These are phyloP conservation scores for Carduelis carduelis DNA, from an alignment of 2,797 vertebrate genomes.

Conservation along the genomic window DNA sequence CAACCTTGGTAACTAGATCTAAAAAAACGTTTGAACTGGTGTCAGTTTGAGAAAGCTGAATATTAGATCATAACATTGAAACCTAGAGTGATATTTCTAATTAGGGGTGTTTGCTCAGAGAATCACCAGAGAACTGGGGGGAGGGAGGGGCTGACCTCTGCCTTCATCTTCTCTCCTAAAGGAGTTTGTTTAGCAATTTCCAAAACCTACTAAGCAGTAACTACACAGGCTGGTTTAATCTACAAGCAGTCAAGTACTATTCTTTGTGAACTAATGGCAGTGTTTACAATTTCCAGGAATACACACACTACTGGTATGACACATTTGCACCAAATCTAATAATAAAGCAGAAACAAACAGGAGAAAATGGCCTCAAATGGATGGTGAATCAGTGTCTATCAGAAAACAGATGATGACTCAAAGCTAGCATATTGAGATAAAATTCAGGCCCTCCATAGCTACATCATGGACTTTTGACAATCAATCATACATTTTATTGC, in stretches of 20 bases:
- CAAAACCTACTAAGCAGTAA: not conserved
- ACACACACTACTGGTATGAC: not conserved
- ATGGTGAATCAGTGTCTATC: conserved; percentile 64
- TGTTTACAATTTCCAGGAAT: conserved; percentile 52
- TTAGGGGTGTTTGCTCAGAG: not conserved
- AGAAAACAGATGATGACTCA: conserved; percentile 69
- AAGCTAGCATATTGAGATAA: conserved; percentile 64
- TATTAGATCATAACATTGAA: conserved; percentile 27
- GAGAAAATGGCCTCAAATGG: conserved; percentile 62
- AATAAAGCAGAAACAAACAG: conserved; percentile 57
- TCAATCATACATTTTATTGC: conserved; percentile 74
- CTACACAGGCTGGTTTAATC: not conserved
- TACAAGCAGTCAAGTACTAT: not conserved
- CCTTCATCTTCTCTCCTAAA: not conserved
- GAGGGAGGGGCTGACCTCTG: not conserved
- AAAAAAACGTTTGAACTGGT: conserved; percentile 40
- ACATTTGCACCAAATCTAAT: conserved; percentile 50
- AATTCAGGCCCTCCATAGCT: conserved; percentile 68
- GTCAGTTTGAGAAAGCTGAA: conserved; percentile 41
- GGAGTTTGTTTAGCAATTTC: not conserved
- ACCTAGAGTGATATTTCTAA: not conserved
- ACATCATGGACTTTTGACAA: conserved; percentile 69
- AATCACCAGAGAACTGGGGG: not conserved
- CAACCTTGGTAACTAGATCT: conserved; percentile 39
- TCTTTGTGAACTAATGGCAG: conserved; percentile 33